Base-by-base conservation (phyloP, 2,113 vertebrate species). In the Saccopteryx leptura region DNA sequence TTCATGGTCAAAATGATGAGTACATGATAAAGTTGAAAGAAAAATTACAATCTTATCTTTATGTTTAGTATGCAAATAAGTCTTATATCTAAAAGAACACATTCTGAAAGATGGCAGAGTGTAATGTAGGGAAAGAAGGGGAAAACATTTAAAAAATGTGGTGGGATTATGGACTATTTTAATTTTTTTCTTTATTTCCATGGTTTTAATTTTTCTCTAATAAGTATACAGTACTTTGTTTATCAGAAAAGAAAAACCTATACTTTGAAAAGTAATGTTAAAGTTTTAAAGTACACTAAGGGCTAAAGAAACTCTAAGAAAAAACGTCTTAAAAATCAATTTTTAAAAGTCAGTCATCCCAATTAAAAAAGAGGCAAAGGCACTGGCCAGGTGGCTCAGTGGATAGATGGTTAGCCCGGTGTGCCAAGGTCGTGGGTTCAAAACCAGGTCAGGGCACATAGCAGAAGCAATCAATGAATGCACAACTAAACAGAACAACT, bases 1-100 rank as follows among this genome's bases (percentile, higher is more conserved):
- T 94, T 85, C 56, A 46, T 23, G 26, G 79, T 78, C 31, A 84
- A 48, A 13, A 78, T 46, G 54, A 78, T 85, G 74, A 76, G 21
- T 28, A 52, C 24, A 52, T 56, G 56, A 76, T 78, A 90, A 76
- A 80, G 28, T 19, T 63, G 46, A 88, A 95, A 72, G 26, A 66
- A 91, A 93, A 93, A 65, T 17, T 66, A 71, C 23, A 58, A 79
- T 80, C 56, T 69, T 69, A 83, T 83, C 79, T 83, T 91, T 78
- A 83, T 71, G 54, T 68, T 78, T 94, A 91, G 60, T 80, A 28
- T 92, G 74, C 56, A 75, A 84, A 84, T 61, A 83, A 95, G 24
- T 19, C 17, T 95, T 68, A 33, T 48, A 15, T 80, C 33, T 86
- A 19, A 88, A 75, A 81, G 52, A 33, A 63, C 60, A 31, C 21